Evolutionary conservation across 1,140 invertebrate genomes (phyloP), one percentile per base, ranked within the genome.

Genomic region (Scaptomyza graminum): DNA sequence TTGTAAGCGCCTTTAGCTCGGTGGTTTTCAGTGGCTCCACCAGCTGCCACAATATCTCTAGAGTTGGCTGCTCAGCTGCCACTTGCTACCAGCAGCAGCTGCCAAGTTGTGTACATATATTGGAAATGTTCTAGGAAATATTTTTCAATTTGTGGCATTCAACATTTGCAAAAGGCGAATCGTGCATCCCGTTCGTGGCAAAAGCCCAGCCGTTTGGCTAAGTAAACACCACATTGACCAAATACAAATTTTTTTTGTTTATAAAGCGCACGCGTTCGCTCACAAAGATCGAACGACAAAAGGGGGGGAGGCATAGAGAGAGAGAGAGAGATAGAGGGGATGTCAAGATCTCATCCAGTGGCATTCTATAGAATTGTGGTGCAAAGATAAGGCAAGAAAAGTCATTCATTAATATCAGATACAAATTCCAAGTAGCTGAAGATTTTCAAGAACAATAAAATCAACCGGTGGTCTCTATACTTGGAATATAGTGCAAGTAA

Each of bases 161-260:
- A 31, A 44, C 41, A 46, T 22, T 3, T 46, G 55, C 41, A 65
- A 46, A 13, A 57, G 12, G 15, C 44, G 44, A 47, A 60, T 47
- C 41, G 57, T 47, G 57, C 57, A 60, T 15, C 43, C 34, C 12
- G 57, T 31, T 47, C 12, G 57, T 31, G 57, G 57, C 43, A 16
- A 59, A 34, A 34, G 9, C 8, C 25, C 16, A 11, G 31, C 31
- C 51, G 3, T 54, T 39, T 34, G 52, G 39, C 41, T 57, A 28
- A 13, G 15, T 47, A 60, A 60, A 60, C 44, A 18, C 6, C 13
- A 37, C 43, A 47, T 28, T n/a, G 37, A 39, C 55, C 55, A 57
- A 57, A 57, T 57, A 44, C 31, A 34, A 34, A 34, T 6, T 16
- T 69, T 16, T 69, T 13, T 63, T 69, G 66, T 69, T 69, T 69